Conservation (phyloP, 1,140 invertebrate genomes). For the Camponotus floridanus region DNA sequence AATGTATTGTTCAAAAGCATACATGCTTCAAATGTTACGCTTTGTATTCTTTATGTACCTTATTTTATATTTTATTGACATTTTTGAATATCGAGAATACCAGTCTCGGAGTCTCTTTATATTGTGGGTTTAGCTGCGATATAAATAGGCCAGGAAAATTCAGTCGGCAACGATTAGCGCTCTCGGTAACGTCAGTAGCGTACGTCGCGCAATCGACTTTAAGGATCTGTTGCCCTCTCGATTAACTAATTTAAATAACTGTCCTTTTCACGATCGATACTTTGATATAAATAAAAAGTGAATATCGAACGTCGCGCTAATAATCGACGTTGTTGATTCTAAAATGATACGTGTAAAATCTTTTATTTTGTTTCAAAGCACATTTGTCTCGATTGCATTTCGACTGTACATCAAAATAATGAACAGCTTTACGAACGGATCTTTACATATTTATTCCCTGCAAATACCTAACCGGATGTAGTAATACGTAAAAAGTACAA, state of each 20-base stretch:
- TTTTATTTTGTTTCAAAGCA: slow-evolving; percentile 2
- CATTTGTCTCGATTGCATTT: slow-evolving; percentile 25
- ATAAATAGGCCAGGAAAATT: slow-evolving; percentile 52
- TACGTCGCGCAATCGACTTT: slow-evolving; percentile 18
- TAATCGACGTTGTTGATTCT: neutral
- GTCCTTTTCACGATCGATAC: slow-evolving; percentile 35
- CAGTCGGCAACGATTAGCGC: slow-evolving; percentile 34
- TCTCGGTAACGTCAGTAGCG: slow-evolving; percentile 22
- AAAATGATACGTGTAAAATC: slow-evolving; percentile 43
- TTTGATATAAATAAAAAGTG: neutral
- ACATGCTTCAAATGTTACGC: neutral
- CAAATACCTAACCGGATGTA: neutral
- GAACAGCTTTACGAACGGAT: neutral
- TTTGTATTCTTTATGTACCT: neutral
- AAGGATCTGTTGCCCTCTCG: slow-evolving; percentile 27
- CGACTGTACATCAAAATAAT: neutral
- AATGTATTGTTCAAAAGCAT: neutral
- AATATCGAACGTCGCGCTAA: slow-evolving; percentile 15
- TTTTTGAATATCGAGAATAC: neutral
- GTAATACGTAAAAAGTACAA: neutral
- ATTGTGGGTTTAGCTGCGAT: neutral
- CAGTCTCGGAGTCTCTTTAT: neutral
- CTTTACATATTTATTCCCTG: neutral
- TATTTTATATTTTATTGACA: neutral
- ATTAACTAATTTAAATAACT: slow-evolving; percentile 20